phyloP scores from a whole-genome alignment of 2,113 vertebrate species.

The Thryonomys swinderianus region DNA sequence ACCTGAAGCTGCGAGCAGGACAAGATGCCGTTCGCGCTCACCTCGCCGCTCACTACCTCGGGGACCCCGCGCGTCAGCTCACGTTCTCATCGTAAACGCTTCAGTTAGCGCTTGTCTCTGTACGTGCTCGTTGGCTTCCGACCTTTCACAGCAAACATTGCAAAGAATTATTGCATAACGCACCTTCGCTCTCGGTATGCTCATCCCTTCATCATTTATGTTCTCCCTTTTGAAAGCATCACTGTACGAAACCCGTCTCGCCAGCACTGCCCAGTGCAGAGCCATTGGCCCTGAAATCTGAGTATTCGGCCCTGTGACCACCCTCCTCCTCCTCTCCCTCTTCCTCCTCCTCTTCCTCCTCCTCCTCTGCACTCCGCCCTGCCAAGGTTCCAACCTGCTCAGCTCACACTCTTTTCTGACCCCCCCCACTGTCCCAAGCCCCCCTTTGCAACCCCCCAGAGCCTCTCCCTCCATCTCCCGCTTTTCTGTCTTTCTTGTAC shows the following conservation, averaged over 20 bases:
- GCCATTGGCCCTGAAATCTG: neutral
- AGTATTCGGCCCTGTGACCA: too few species aligned
- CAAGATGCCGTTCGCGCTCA: too few species aligned
- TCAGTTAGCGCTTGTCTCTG: neutral
- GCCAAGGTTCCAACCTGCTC: neutral
- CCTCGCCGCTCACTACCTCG: too few species aligned
- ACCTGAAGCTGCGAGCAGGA: neutral
- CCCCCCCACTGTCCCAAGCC: neutral
- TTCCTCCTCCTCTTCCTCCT: neutral
- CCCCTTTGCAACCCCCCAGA: neutral
- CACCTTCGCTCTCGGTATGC: neutral
- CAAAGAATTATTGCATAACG: neutral
- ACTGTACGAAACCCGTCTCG: neutral
- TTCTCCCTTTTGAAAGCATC: neutral
- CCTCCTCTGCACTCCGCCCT: neutral
- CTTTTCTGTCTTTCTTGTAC: neutral
- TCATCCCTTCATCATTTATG: neutral
- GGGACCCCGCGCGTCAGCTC: neutral
- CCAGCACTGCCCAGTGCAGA: neutral
- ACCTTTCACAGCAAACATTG: neutral
- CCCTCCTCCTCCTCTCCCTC: too few species aligned
- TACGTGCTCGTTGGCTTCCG: neutral
- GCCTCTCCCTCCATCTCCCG: neutral
- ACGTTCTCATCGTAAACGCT: constrained; percentile 1
- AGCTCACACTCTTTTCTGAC: neutral